Evolutionary conservation across 2,113 vertebrate genomes (phyloP).

Genomic region (Pelodiscus sinensis): DNA sequence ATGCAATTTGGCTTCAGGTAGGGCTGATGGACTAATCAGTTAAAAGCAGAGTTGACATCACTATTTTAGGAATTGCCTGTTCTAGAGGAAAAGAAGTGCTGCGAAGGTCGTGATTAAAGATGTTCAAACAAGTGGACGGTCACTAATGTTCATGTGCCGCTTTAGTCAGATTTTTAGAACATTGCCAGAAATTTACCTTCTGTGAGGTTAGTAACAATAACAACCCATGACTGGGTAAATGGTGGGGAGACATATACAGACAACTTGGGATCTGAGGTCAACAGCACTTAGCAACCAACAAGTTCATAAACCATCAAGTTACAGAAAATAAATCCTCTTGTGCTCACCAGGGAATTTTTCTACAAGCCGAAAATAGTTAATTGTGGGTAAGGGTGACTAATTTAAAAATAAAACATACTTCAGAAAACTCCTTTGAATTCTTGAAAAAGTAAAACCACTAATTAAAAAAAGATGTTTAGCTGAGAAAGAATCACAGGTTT

Average conservation of each 20-base stretch:
- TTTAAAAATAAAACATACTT: conserved; percentile 61
- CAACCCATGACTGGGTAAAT: conserved; percentile 63
- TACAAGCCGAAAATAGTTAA: conserved; percentile 73
- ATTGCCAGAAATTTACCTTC: conserved; percentile 66
- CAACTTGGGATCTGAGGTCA: conserved; percentile 70
- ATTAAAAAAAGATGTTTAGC: conserved; percentile 74
- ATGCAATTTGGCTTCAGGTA: neutral
- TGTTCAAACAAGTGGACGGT: conserved; percentile 64
- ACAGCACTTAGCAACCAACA: conserved; percentile 73
- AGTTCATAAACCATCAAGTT: conserved; percentile 77
- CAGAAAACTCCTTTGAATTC: conserved; percentile 66
- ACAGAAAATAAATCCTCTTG: conserved; percentile 73
- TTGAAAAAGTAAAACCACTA: conserved; percentile 71
- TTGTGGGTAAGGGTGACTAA: conserved; percentile 46
- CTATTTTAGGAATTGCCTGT: neutral
- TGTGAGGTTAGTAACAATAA: conserved; percentile 61
- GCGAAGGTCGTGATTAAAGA: conserved; percentile 69
- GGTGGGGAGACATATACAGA: conserved; percentile 62
- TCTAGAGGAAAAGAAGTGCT: conserved; percentile 54
- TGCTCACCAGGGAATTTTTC: conserved; percentile 70
- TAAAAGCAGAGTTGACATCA: conserved; percentile 12
- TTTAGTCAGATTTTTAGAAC: conserved; percentile 61
- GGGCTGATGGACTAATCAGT: conserved; percentile 8
- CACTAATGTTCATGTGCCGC: conserved; percentile 58
- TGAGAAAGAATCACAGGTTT: conserved; percentile 69